Conservation (phyloP, 2,888 invertebrate genomes). For the Elegia similella region DNA sequence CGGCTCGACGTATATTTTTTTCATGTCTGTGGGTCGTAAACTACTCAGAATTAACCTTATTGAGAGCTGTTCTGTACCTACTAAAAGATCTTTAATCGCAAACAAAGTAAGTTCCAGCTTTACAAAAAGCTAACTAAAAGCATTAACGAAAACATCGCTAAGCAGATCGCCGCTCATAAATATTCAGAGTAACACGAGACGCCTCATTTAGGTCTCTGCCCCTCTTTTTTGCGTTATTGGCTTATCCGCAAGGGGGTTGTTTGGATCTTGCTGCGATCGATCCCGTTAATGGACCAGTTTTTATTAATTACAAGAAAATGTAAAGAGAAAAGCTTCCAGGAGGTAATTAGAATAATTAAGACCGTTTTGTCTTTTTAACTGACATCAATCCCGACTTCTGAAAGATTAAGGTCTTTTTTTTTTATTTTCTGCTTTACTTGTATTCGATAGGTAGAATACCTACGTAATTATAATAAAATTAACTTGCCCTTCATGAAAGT, state of each 20-base stretch:
- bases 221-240: constrained; percentile 78
- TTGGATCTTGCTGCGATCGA: constrained; percentile 69
- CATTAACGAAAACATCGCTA: constrained; percentile 52
- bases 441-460: no score
- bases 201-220: constrained; percentile 72
- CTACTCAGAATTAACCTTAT: no score
- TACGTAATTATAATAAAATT: no score
- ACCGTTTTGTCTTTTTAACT: no score
- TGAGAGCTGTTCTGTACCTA: no score
- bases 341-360: neutral
- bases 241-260: constrained; percentile 72
- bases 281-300: constrained; percentile 70
- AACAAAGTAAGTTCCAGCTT: neutral
- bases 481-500: no score
- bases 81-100: neutral
- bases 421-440: no score
- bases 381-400: no score
- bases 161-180: constrained; percentile 69
- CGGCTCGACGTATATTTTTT: no score
- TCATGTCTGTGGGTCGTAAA: no score
- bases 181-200: constrained; percentile 75
- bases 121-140: constrained; percentile 36
- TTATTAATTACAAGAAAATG: constrained; percentile 64
- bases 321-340: constrained; percentile 15
- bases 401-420: no score